A percentile compares a stretch with the other conserved stretches of the same genome.
Evolutionary conservation across 2,797 vertebrate species (phyloP).

Genomic region (Tenualosa ilisha): DNA sequence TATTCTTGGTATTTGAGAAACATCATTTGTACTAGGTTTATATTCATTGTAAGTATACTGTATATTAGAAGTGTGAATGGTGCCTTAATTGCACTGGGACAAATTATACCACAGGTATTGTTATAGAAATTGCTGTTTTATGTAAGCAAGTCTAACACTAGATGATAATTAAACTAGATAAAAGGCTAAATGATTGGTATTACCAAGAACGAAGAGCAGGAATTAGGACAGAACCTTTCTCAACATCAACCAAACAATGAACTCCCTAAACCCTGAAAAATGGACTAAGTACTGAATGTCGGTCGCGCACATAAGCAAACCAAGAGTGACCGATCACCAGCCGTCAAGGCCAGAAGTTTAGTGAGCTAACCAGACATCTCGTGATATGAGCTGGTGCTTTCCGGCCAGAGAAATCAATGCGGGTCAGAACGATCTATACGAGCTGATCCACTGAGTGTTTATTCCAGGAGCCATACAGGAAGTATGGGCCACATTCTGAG

Average conservation of each 20-base stretch:
- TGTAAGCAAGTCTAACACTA: neutral
- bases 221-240: neutral
- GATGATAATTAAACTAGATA: neutral
- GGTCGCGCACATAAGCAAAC: neutral
- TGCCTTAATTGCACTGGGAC: neutral
- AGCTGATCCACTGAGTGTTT: neutral
- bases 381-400: slow-evolving; percentile 3
- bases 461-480: neutral
- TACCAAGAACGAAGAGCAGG: neutral
- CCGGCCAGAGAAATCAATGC: slow-evolving; percentile 1
- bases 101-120: neutral
- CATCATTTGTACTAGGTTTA: neutral
- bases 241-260: neutral
- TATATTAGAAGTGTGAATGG: neutral
- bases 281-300: neutral
- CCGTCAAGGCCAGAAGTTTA: neutral
- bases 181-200: neutral
- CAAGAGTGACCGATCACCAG: neutral
- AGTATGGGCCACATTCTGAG: neutral
- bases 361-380: neutral
- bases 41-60: neutral
- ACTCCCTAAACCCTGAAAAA: neutral
- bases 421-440: neutral
- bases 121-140: neutral
- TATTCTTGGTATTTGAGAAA: neutral